Evolutionary conservation across 2,888 invertebrate genomes (phyloP).

Genomic region (Biston betularia): DNA sequence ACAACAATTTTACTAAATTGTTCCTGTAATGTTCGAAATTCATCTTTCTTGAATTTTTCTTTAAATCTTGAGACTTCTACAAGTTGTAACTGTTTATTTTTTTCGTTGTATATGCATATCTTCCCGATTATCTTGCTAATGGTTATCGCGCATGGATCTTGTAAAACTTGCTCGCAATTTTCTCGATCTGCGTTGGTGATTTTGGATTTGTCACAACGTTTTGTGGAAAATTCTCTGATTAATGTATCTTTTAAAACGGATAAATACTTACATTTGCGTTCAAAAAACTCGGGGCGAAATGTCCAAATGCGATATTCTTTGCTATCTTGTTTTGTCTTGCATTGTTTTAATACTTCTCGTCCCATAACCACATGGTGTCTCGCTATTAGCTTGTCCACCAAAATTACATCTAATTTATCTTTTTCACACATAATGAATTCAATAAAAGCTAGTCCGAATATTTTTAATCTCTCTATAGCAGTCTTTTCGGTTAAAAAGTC

Average conservation of each 20-base stretch:
- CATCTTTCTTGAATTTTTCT: slow-evolving; percentile 15
- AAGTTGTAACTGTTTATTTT: slow-evolving; percentile 34
- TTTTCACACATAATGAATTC: too few relatives aligned
- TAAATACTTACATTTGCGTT: slow-evolving; percentile 42
- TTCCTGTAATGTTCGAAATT: slow-evolving; percentile 35
- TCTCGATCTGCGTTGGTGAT: slow-evolving; percentile 36
- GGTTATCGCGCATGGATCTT: slow-evolving; percentile 42
- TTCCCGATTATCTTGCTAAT: slow-evolving; percentile 52
- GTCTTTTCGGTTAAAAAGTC: too few relatives aligned
- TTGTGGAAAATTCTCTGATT: slow-evolving; percentile 44
- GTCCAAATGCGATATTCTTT: slow-evolving; percentile 35
- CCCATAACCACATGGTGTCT: slow-evolving; percentile 55
- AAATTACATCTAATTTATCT: slow-evolving; percentile 41
- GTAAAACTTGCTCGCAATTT: slow-evolving; percentile 36
- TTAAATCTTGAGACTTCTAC: slow-evolving; percentile 32
- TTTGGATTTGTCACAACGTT: slow-evolving; percentile 41
- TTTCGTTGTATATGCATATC: slow-evolving; percentile 39
- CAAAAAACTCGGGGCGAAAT: slow-evolving; percentile 53
- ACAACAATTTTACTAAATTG: slow-evolving; percentile 46
- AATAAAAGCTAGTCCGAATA: too few relatives aligned
- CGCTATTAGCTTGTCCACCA: slow-evolving; percentile 53
- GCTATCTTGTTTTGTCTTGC: slow-evolving; percentile 1
- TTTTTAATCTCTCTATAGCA: too few relatives aligned
- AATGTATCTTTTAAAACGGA: slow-evolving; percentile 46
- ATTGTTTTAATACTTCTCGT: slow-evolving; percentile 47